A percentile compares a stretch with the other conserved stretches of the same genome.
Conservation (phyloP, 37 sponge, comb jelly and placozoan species). For the Corticium candelabrum region DNA sequence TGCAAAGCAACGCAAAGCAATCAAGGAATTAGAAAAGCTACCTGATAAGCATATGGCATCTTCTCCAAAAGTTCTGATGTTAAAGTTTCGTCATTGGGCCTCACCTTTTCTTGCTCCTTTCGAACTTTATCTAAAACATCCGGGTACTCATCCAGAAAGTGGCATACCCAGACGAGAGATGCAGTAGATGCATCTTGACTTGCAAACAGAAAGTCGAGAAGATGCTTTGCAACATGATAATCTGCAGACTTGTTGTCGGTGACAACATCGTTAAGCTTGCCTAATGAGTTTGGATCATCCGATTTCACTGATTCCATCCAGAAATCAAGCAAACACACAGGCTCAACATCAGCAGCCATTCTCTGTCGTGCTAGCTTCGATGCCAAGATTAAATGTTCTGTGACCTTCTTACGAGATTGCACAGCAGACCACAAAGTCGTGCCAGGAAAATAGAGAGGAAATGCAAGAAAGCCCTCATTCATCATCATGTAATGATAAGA, state of each 20-base stretch:
- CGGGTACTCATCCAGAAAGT: slow-evolving; percentile 12
- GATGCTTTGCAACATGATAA: not conserved
- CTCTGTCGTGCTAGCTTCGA: not conserved
- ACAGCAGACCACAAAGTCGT: slow-evolving; percentile 6
- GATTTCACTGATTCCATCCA: slow-evolving; percentile 12
- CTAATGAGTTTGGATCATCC: not conserved
- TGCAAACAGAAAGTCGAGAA: slow-evolving; percentile 23
- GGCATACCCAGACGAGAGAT: not conserved
- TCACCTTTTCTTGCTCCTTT: slow-evolving; percentile 9
- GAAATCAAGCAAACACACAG: slow-evolving; percentile 3
- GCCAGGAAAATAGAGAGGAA: slow-evolving; percentile 23
- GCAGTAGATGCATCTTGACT: slow-evolving; percentile 24
- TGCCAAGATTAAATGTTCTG: not conserved
- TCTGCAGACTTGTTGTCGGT: not conserved
- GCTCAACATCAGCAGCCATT: not conserved
- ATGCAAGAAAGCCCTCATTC: not conserved
- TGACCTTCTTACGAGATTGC: not conserved
- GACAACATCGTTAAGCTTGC: not conserved
- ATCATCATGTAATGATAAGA: not conserved
- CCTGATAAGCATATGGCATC: not conserved
- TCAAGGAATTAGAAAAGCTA: not conserved
- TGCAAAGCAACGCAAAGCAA: not conserved
- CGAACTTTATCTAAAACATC: slow-evolving; percentile 20
- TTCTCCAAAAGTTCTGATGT: slow-evolving; percentile 10
- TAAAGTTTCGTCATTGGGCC: slow-evolving; percentile 15